Conservation (phyloP, 1,140 invertebrate species). For the Drosophila sproati region DNA sequence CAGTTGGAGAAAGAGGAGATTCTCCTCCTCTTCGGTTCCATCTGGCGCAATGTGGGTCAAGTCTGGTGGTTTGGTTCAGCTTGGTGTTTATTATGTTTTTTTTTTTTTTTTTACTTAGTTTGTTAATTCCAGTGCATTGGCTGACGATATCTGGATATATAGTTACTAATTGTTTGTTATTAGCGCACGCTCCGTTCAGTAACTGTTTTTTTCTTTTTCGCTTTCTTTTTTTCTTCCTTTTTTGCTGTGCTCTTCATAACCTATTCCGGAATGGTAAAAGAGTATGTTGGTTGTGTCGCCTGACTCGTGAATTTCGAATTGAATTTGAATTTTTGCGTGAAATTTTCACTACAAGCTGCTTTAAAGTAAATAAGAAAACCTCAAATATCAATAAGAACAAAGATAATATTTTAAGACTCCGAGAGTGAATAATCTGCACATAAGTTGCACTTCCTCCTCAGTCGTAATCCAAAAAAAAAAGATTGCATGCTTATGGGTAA, state of each 20-base stretch:
- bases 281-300: background rate
- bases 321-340: too few relatives aligned
- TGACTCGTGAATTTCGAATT: too few relatives aligned
- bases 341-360: too few relatives aligned
- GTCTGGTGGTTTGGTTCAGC: background rate
- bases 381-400: too few relatives aligned
- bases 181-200: slow-evolving; percentile 57
- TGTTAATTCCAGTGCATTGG: slow-evolving; percentile 58
- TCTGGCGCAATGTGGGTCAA: slow-evolving; percentile 54
- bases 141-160: slow-evolving; percentile 31
- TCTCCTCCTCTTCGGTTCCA: background rate
- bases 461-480: too few relatives aligned
- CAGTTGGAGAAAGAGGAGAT: background rate
- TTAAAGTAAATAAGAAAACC: too few relatives aligned
- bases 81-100: background rate
- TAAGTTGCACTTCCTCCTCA: too few relatives aligned
- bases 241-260: slow-evolving; percentile 2
- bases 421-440: too few relatives aligned
- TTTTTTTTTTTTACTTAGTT: background rate
- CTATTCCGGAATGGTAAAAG: background rate
- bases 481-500: too few relatives aligned
- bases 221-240: slow-evolving; percentile 22
- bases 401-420: too few relatives aligned
- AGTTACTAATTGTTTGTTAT: slow-evolving; percentile 81
- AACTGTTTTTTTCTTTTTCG: slow-evolving; percentile 52